Conservation (phyloP, 2,113 vertebrate species). For the Siniperca chuatsi region DNA sequence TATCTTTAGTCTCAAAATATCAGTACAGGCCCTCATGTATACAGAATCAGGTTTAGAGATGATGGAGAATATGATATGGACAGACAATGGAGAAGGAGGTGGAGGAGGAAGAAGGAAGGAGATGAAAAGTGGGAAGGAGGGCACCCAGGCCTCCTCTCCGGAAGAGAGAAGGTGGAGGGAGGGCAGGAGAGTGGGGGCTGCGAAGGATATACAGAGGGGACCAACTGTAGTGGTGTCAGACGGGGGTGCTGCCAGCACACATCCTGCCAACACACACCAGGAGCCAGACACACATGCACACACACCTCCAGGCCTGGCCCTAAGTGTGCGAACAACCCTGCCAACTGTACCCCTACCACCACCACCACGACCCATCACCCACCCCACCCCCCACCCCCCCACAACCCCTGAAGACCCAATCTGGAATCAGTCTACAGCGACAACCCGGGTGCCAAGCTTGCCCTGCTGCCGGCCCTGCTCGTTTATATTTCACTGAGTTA, state of each 20-base stretch:
- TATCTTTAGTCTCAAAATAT: conserved; percentile 5
- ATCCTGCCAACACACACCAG: conserved; percentile 66
- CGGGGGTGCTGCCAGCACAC: conserved; percentile 55
- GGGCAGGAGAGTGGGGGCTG: conserved; percentile 52
- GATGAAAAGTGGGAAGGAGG: conserved; percentile 10
- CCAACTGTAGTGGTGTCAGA: conserved; percentile 76
- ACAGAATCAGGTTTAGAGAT: conserved; percentile 1
- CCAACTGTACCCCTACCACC: conserved; percentile 65
- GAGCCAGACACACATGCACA: conserved; percentile 51
- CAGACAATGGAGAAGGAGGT: background rate
- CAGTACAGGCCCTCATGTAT: background rate
- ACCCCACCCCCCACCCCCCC: background rate
- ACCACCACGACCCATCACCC: conserved; percentile 14
- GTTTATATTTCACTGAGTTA: conserved; percentile 26
- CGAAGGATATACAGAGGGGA: conserved; percentile 66
- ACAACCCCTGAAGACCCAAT: conserved; percentile 65
- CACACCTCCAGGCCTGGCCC: conserved; percentile 45
- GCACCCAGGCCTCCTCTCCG: conserved; percentile 3
- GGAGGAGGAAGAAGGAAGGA: background rate
- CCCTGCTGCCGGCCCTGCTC: conserved; percentile 41
- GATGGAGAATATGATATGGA: background rate
- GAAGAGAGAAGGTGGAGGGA: conserved; percentile 24
- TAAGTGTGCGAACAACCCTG: conserved; percentile 54
- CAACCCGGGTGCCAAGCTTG: conserved; percentile 39
- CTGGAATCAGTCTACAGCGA: conserved; percentile 59